Evolutionary conservation across 2,888 invertebrate genomes (phyloP).

Genomic region (Acrobasis suavella): DNA sequence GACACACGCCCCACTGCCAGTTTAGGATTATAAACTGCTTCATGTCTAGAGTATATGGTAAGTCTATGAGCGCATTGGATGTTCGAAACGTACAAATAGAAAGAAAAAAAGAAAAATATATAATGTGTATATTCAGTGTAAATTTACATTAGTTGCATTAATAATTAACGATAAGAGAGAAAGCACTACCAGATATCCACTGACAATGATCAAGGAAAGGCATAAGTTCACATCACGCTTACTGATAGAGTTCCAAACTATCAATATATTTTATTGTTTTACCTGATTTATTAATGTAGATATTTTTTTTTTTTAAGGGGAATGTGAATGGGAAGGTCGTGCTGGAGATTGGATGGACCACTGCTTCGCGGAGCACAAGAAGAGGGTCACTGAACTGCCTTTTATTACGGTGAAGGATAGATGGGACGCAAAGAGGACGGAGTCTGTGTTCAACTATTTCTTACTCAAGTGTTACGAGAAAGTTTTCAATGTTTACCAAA

Average conservation of each 20-base stretch:
- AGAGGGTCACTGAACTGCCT: slow-evolving; percentile 76
- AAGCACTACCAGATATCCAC: too few relatives aligned
- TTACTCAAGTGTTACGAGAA: slow-evolving; percentile 71
- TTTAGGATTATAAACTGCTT: slow-evolving; percentile 74
- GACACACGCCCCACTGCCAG: slow-evolving; percentile 75
- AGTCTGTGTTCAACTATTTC: slow-evolving; percentile 76
- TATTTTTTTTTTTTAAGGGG: slow-evolving; percentile 53
- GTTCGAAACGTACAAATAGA: neutral
- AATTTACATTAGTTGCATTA: too few relatives aligned
- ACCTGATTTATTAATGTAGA: too few relatives aligned
- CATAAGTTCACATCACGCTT: too few relatives aligned
- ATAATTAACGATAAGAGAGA: too few relatives aligned
- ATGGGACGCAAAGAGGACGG: slow-evolving; percentile 73
- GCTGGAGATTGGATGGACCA: slow-evolving; percentile 85
- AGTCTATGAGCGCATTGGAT: slow-evolving; percentile 28
- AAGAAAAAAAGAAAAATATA: too few relatives aligned
- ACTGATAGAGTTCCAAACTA: too few relatives aligned
- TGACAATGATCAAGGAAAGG: too few relatives aligned
- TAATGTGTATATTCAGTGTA: too few relatives aligned
- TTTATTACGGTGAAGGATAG: slow-evolving; percentile 75
- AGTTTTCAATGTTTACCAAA: slow-evolving; percentile 78
- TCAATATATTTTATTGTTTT: too few relatives aligned
- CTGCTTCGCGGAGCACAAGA: slow-evolving; percentile 76
- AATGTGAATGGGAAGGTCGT: slow-evolving; percentile 82
- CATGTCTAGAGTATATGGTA: slow-evolving; percentile 79